These are phyloP conservation scores for Hartigia nigra DNA, from an alignment of 2,888 invertebrate genomes.

Conservation along the genomic window DNA sequence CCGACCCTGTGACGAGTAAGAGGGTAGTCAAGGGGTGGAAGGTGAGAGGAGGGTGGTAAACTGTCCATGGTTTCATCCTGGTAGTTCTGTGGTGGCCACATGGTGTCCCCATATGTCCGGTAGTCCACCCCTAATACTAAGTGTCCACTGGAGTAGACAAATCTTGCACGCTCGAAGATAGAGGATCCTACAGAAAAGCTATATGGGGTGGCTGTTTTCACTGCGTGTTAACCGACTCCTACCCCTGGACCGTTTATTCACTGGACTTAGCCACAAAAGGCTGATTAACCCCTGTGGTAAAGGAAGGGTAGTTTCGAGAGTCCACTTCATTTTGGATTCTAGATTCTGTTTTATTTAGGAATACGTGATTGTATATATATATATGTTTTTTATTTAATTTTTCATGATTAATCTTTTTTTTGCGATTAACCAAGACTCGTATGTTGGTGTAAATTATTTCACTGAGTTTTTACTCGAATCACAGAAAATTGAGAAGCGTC, in stretches of 20 bases:
- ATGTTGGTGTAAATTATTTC: background rate
- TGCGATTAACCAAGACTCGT: background rate
- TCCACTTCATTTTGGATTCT: background rate
- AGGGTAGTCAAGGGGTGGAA: constrained; percentile 18
- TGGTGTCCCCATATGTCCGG: constrained; percentile 65
- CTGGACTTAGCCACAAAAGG: constrained; percentile 20
- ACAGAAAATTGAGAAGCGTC: background rate
- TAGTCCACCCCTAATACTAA: constrained; percentile 38
- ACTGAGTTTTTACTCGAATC: background rate
- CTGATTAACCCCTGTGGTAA: background rate
- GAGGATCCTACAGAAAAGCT: background rate
- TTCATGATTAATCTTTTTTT: background rate
- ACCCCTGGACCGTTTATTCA: constrained; percentile 40
- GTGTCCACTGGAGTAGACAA: constrained; percentile 46
- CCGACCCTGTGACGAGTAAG: constrained; percentile 31
- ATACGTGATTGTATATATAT: background rate
- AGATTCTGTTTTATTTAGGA: background rate
- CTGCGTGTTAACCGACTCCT: constrained; percentile 21
- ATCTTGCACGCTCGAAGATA: constrained; percentile 30
- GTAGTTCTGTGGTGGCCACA: constrained; percentile 53
- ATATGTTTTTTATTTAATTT: background rate
- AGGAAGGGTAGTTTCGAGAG: background rate
- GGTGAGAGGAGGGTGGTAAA: constrained; percentile 13
- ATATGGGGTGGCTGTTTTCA: constrained; percentile 15
- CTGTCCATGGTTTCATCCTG: constrained; percentile 3